Evolutionary conservation across 2,113 vertebrate genomes (phyloP).

Genomic region (Holacanthus passer): DNA sequence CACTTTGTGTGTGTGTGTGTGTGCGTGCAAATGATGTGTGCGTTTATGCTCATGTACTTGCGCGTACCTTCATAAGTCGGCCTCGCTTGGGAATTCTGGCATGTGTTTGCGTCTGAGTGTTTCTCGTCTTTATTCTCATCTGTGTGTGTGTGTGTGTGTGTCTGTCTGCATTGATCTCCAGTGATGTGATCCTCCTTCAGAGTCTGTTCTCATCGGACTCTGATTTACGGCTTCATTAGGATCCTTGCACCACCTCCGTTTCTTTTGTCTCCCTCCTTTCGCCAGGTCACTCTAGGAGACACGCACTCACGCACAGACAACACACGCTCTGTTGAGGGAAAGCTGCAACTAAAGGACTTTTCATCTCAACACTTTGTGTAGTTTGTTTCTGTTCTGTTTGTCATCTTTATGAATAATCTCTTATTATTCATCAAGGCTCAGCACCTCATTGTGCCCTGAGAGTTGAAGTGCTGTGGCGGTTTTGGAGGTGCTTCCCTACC

Average conservation of each 20-base stretch:
- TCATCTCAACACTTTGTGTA: conserved; percentile 62
- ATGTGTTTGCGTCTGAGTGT: conserved; percentile 59
- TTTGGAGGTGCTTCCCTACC: conserved; percentile 76
- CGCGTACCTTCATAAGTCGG: conserved; percentile 57
- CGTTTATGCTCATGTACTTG: conserved; percentile 49
- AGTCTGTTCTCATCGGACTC: conserved; percentile 77
- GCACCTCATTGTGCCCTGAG: conserved; percentile 73
- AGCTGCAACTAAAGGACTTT: conserved; percentile 65
- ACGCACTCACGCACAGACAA: conserved; percentile 39
- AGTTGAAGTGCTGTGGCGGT: conserved; percentile 74
- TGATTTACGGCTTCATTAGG: conserved; percentile 85
- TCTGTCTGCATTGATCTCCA: conserved; percentile 80
- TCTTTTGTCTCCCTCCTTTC: conserved; percentile 60
- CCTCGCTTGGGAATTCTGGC: conserved; percentile 57
- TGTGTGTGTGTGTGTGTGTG: conserved; percentile 28
- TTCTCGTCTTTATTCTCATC: conserved; percentile 59
- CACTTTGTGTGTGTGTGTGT: conserved; percentile 42
- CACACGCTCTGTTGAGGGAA: conserved; percentile 40
- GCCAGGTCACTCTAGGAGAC: conserved; percentile 62
- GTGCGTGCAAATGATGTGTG: conserved; percentile 47
- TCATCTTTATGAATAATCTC: conserved; percentile 78
- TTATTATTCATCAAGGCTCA: conserved; percentile 74
- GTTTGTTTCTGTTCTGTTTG: conserved; percentile 75
- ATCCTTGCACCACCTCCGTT: conserved; percentile 64
- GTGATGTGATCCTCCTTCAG: conserved; percentile 80